These are phyloP conservation scores for Ammodramus savannarum DNA, from an alignment of 2,113 vertebrate species.

Conservation along the genomic window DNA sequence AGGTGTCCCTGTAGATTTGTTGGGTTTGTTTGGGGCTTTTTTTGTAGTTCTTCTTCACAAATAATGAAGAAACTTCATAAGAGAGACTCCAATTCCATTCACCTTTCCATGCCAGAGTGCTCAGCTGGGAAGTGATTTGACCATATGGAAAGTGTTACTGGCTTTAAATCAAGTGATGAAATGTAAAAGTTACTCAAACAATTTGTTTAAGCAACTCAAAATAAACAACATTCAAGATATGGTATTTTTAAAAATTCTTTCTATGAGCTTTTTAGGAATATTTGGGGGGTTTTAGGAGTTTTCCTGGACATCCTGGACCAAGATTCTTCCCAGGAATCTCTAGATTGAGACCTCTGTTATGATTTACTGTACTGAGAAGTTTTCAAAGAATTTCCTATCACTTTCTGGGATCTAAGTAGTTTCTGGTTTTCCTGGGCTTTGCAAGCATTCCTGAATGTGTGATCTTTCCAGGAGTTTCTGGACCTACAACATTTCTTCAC, in stretches of 20 bases:
- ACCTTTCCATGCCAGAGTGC: neutral
- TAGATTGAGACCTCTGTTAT: neutral
- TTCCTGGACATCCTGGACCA: neutral
- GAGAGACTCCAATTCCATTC: neutral
- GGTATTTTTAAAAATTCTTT: neutral
- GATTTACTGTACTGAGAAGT: neutral
- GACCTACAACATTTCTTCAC: neutral
- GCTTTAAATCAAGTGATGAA: neutral
- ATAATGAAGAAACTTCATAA: neutral
- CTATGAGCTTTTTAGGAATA: neutral
- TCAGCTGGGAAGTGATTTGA: neutral
- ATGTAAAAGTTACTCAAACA: neutral
- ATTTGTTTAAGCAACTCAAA: neutral
- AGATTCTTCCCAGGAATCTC: neutral
- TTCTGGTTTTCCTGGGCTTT: neutral
- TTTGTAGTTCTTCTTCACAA: neutral
- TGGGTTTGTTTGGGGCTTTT: neutral
- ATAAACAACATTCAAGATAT: neutral
- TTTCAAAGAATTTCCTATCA: neutral
- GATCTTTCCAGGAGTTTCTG: neutral
- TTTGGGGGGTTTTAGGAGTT: neutral
- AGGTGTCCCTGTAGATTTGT: neutral
- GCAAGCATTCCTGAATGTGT: neutral
- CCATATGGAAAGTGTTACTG: neutral
- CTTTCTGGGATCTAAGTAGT: neutral